A percentile compares a stretch with the other conserved stretches of the same genome.
Conservation (phyloP, 2,797 vertebrate genomes). For the Xenopus petersii region DNA sequence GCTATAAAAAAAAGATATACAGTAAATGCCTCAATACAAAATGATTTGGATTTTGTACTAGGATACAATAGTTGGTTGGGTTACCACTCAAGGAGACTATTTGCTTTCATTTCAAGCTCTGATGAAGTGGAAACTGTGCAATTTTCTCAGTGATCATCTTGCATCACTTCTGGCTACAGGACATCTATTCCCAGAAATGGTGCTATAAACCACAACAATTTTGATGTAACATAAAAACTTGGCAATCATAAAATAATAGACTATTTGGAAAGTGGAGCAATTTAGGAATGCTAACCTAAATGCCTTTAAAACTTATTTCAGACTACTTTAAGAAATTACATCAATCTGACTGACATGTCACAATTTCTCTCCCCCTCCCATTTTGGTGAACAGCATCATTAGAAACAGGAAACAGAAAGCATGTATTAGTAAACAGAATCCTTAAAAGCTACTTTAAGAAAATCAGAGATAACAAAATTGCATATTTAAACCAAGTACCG, state of each 20-base stretch:
- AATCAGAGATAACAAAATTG: neutral
- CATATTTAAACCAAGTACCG: neutral
- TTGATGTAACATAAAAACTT: conserved; percentile 43
- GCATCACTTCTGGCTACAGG: conserved; percentile 43
- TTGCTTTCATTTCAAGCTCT: conserved; percentile 52
- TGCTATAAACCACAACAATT: conserved; percentile 27
- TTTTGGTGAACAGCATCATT: conserved; percentile 14
- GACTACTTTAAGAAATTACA: conserved; percentile 28
- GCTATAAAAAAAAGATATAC: neutral
- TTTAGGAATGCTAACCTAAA: conserved; percentile 32
- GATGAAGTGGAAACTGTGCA: conserved; percentile 55
- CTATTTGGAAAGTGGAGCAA: conserved; percentile 33
- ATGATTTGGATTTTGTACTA: conserved; percentile 7
- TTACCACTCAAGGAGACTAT: conserved; percentile 51
- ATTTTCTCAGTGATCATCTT: conserved; percentile 51
- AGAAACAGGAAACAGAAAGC: conserved; percentile 6
- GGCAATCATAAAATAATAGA: conserved; percentile 27
- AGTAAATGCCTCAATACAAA: neutral
- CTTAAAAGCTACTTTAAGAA: neutral
- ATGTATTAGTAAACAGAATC: conserved; percentile 14
- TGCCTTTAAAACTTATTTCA: conserved; percentile 28
- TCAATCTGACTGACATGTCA: conserved; percentile 13
- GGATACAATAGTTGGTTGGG: conserved; percentile 11
- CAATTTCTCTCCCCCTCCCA: neutral
- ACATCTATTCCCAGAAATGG: conserved; percentile 52